Evolutionary conservation across 2,888 invertebrate species (phyloP).

Genomic region (Schrankia costaestrigalis): DNA sequence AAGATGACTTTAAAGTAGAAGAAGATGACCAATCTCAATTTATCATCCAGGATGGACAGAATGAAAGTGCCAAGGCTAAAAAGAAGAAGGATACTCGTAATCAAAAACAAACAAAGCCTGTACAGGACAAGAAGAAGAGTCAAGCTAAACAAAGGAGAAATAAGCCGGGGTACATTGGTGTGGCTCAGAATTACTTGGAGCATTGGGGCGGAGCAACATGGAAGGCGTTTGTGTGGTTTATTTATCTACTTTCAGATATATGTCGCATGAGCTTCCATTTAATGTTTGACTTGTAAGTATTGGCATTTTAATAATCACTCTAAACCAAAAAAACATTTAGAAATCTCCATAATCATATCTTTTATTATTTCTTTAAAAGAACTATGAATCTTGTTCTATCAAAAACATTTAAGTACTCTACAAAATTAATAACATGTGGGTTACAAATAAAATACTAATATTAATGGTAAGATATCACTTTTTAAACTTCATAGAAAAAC

Average conservation of each 20-base stretch:
- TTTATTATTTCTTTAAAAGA: too few species aligned
- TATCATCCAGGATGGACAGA: conserved; percentile 59
- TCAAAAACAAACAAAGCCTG: conserved; percentile 56
- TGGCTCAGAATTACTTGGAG: conserved; percentile 69
- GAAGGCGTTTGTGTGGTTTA: conserved; percentile 87
- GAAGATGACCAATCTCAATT: conserved; percentile 59
- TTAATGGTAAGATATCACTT: too few species aligned
- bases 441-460: too few species aligned
- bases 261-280: conserved; percentile 88
- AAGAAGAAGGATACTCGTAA: conserved; percentile 75
- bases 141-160: conserved; percentile 62
- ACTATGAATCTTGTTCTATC: too few species aligned
- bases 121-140: conserved; percentile 72
- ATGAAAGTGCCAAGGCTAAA: conserved; percentile 53
- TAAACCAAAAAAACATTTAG: too few species aligned
- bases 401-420: too few species aligned
- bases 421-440: too few species aligned
- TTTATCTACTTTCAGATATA: conserved; percentile 89
- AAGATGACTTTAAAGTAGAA: conserved; percentile 56
- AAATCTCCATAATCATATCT: too few species aligned
- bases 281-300: conserved; percentile 85
- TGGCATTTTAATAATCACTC: neutral
- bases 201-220: conserved; percentile 81
- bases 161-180: conserved; percentile 68
- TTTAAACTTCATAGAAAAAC: too few species aligned